These are phyloP conservation scores for Lysiphlebus fabarum DNA, from an alignment of 1,140 invertebrate species.

Conservation along the genomic window DNA sequence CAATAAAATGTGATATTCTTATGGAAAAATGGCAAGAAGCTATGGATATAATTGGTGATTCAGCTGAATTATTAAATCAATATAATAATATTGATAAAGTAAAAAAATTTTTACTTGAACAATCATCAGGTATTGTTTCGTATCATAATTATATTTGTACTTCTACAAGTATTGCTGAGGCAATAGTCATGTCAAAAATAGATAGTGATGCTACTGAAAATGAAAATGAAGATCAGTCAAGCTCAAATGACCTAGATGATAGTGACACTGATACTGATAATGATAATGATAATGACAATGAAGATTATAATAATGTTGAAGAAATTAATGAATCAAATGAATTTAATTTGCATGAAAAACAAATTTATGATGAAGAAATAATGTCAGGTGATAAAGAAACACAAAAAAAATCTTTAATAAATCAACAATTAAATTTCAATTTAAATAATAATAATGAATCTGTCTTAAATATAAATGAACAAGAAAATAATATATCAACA, in stretches of 20 bases:
- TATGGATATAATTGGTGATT: not conserved
- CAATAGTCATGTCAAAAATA: not conserved
- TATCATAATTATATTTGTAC: conserved; percentile 2
- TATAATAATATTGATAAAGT: not conserved
- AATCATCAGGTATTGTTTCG: not conserved
- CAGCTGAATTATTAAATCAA: not conserved
- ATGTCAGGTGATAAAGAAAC: no score
- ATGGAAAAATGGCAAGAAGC: not conserved
- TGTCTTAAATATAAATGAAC: no score
- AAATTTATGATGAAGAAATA: no score
- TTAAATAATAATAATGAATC: no score
- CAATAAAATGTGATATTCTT: conserved; percentile 1
- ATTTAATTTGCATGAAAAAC: no score
- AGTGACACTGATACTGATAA: not conserved
- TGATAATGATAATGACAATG: not conserved
- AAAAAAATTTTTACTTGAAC: not conserved
- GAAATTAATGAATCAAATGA: no score
- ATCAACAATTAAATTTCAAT: no score
- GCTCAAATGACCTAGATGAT: no score
- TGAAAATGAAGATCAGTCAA: not conserved
- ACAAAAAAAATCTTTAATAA: no score
- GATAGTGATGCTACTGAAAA: not conserved
- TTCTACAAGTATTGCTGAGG: not conserved
- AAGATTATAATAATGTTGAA: no score
- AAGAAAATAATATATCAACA: no score